phyloP scores from a whole-genome alignment of 92 coral and sea anemone species.

The Siderastrea radians region DNA sequence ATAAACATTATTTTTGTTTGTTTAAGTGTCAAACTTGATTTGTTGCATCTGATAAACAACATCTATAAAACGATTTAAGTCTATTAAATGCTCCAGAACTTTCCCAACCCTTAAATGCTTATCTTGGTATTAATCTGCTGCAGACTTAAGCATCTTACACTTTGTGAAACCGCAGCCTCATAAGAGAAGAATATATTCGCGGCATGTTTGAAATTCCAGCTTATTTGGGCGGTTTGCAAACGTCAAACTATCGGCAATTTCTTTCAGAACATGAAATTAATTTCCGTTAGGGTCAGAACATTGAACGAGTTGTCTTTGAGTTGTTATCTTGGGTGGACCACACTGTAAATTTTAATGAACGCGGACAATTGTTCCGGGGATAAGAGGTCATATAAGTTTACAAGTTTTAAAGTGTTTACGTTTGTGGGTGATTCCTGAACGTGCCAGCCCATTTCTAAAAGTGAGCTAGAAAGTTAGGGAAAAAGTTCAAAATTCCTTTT shows the following conservation, averaged over 20 bases:
- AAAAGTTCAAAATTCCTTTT: too few species aligned
- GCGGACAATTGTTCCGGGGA: constrained; percentile 8
- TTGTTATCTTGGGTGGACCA: constrained; percentile 16
- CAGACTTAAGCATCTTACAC: background rate
- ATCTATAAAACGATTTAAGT: background rate
- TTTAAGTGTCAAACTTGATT: background rate
- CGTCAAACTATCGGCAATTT: background rate
- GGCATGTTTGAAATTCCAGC: background rate
- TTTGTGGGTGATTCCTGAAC: background rate
- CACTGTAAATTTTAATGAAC: constrained; percentile 2
- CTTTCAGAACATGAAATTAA: constrained; percentile 3
- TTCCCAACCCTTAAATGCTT: background rate
- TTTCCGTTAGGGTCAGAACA: constrained; percentile 5
- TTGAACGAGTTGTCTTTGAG: background rate
- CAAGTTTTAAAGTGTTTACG: constrained; percentile 6
- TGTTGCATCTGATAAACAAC: background rate
- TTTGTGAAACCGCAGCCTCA: constrained; percentile 19
- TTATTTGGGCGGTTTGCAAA: background rate
- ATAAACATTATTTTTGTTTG: background rate
- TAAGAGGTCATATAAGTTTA: constrained; percentile 11
- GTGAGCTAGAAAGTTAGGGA: too few species aligned
- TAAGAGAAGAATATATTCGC: background rate
- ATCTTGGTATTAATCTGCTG: background rate
- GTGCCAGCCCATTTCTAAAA: background rate
- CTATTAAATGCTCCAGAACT: background rate